Base-by-base conservation (phyloP, 2,888 invertebrate genomes). In the Daptonema setosum region DNA sequence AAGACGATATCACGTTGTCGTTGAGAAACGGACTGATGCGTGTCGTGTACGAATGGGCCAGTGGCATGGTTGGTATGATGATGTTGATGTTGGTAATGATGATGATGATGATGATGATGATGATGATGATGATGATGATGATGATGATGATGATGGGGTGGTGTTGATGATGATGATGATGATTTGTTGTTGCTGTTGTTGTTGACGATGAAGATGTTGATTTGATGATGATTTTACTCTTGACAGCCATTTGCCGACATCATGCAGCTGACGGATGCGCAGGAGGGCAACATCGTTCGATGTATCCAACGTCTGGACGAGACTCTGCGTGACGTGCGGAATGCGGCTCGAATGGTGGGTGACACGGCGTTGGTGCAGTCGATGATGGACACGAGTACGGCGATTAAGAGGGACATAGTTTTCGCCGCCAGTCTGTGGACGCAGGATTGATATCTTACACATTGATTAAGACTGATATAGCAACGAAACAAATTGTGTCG, bases 361-460 rank as follows among this genome's bases (percentile, higher is more conserved):
- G 87, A 95, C 73, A 85, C 88, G 0, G 82, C 82, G 17, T 76
- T 97, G 2, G 83, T 83, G 67, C 81, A 81, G 60, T 95, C 91
- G 76, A 93, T 95, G 87, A 85, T 90, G 72, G 86, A 87, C 70
- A 87, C 88, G 0, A 87, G 87, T 0, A 80, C 81, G 1, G 81
- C 84, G 50, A 91, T 97, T 61, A 90, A 91, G 72, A 77, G 97
- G 58, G 95, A 95, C 72, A 95, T 97, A 66, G 95, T 97, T 0
- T 97, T 97, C 71, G 87, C 93, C 26, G 90, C 88, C 30, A 91
- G 90, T 73, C 78, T 97, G 51, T 97, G 97, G 69, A 88, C 87
- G 14, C n/a, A n/a, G n/a, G n/a, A n/a, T n/a, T n/a, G n/a, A n/a
- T n/a, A n/a, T n/a, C n/a, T n/a, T n/a, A n/a, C n/a, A n/a, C n/a